Evolutionary conservation across 2,888 invertebrate species (phyloP).

Genomic region (Euspilapteryx auroguttella): DNA sequence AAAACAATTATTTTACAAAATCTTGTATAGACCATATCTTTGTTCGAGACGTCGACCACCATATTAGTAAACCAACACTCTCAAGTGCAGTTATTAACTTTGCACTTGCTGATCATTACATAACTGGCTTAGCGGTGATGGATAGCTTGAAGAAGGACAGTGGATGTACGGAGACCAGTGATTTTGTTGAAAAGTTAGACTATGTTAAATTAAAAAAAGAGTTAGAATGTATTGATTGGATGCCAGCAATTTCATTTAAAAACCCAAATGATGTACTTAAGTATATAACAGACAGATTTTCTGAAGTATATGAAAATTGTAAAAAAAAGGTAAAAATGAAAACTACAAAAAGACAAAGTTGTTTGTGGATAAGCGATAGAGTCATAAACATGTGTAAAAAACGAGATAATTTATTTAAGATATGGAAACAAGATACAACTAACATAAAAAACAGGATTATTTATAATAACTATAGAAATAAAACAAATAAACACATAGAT

Average conservation of each 20-base stretch:
- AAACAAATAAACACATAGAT: constrained; percentile 6
- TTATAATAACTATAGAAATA: constrained; percentile 7
- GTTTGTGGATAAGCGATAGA: constrained; percentile 5
- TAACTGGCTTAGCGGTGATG: no score
- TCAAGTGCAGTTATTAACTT: no score
- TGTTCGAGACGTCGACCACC: no score
- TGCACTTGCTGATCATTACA: no score
- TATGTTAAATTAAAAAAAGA: neutral
- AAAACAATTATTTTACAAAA: no score
- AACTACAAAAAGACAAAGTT: neutral
- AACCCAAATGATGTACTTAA: constrained; percentile 3
- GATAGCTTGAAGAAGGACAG: no score
- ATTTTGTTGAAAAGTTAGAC: no score
- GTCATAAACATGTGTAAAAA: constrained; percentile 5
- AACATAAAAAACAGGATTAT: constrained; percentile 4
- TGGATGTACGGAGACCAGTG: no score
- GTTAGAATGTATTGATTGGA: constrained; percentile 4
- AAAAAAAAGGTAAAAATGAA: neutral
- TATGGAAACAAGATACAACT: constrained; percentile 2
- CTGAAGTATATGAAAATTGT: no score
- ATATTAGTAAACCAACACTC: no score
- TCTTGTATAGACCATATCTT: constrained; percentile 8
- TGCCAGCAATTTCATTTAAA: neutral
- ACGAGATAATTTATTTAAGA: constrained; percentile 3
- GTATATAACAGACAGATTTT: constrained; percentile 2